Base-by-base conservation (phyloP, 2,888 invertebrate genomes). In the Lasioglossum marginatum region DNA sequence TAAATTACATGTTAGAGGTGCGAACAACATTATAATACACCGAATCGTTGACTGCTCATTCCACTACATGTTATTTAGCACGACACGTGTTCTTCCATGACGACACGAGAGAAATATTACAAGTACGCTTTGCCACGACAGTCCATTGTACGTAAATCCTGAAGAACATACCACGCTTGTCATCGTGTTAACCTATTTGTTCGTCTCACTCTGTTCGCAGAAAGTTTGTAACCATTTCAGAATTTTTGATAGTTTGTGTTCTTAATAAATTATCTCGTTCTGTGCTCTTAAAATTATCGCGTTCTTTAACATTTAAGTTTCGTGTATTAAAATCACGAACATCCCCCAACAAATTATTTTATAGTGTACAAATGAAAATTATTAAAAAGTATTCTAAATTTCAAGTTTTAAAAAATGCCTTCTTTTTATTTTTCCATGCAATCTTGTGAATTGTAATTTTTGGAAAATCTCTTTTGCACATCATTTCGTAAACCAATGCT, bases 81-180 rank as follows among this genome's bases (percentile, higher is more conserved):
- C 48, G 40, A 63, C 63, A 63, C 63, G 66, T 66, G 68, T 34
- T 68, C 37, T 40, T 37, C 23, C 68, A 37, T 37, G 73, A 77
- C 74, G 37, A n/a, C 34, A 68, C 34, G 37, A 37, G 37, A 68
- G 68, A 37, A 68, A 68, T 37, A 68, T 68, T 68, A 68, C 34
- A 68, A 68, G 16, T 23, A 37, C 19, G 37, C 37, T 40, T 77
- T 31, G 48, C 27, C 68, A 60, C 57, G 72, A 48, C 57, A 52
- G n/a, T 34, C 70, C 57, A 77, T 83, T 83, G 77, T 80, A 80
- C 74, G 74, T 37, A 83, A 80, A 83, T 80, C 68, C 80, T 68
- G 77, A 27, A 37, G 68, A 66, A 34, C 52, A 6, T 37, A 23
- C 45, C 72, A 48, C 48, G 63, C 34, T 73, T 63, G 60, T 79